Evolutionary conservation across 2,113 vertebrate species (phyloP), one percentile per base, ranked within the genome.

Genomic region (Rhizomys pruinosus): DNA sequence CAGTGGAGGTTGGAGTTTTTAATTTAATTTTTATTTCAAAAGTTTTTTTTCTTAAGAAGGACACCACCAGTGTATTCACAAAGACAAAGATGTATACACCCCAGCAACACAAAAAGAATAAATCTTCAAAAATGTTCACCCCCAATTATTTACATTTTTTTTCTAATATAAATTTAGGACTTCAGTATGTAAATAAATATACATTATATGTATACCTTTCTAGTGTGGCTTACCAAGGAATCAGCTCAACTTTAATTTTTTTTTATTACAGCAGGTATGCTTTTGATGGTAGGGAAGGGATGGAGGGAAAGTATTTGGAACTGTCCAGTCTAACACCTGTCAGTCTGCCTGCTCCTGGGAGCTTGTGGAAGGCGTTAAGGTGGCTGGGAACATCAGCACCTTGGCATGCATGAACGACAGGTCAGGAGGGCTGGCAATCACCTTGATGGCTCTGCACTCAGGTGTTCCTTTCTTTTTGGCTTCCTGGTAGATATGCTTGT

Each of bases 91-190:
- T n/a, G n/a, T n/a, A n/a, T n/a, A n/a, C n/a, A n/a, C n/a, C n/a
- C 98, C 98, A 98, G 97, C 98, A 98, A 98, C 98, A 98, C 97
- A 98, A 98, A 98, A 98, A n/a, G 98, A 98, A 98, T 97, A 97
- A 98, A 97, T 98, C 97, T 98, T 98, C n/a, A 98, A 98, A 98
- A 98, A 98, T 98, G 97, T 98, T 98, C 97, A 98, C 98, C 98
- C 98, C 98, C 98, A 97, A 98, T 98, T 99, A 99, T 99, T 98
- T 99, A 99, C 99, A 98, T n/a, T n/a, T 98, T 98, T n/a, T 98
- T 98, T 98, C 98, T 98, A 98, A 98, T 99, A 99, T 98, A 98
- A 98, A 98, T 98, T 98, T 98, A 99, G 98, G n/a, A n/a, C n/a
- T n/a, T n/a, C n/a, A n/a, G n/a, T n/a, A n/a, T n/a, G n/a, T n/a